Base-by-base conservation (phyloP, 2,888 invertebrate species). In the Drosophila ustulata region DNA sequence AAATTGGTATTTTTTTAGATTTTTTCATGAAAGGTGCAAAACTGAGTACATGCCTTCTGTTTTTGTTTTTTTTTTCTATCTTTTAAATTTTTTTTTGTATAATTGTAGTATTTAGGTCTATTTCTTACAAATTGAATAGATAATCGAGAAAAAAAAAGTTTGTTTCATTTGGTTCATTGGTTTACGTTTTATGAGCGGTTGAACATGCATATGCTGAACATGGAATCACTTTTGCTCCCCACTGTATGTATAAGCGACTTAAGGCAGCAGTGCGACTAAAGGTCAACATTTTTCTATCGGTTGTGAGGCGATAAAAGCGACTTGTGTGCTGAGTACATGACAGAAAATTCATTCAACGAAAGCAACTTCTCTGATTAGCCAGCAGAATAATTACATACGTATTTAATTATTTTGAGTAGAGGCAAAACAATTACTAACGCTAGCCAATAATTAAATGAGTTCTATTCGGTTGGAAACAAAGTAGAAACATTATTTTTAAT, bases 251-350 rank as follows among this genome's bases (percentile, higher is more conserved):
- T n/a, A 47, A 39, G 30, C 45, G 32, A 57, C 28, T 43, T 28
- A 49, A 49, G 53, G 52, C 50, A 55, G 39, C 61, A 66, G 39
- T 45, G 46, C 34, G 87, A 71, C 69, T 80, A 87, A 89, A 86
- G 86, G 78, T 88, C 89, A 88, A 71, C 25, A 55, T 53, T 66
- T 63, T 72, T 71, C 56, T 63, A 72, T 76, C 55, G 34, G 13
- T 34, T 49, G 51, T 47, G 43, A 18, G 39, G 80, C 78, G 87
- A 88, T 88, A 78, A 86, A 82, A 66, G 66, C 51, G 61, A 71
- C 62, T 68, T 72, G 63, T 64, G 45, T 45, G 41, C 30, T 32
- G n/a, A 13, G 8, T 46, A 13, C 73, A 67, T 55, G 45, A 51
- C 46, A 28, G 18, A 8, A 13, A 52, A 39, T 37, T 47, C 32